Evolutionary conservation across 2,888 invertebrate species (phyloP), one percentile per base, ranked within the genome.

Genomic region (Baronia brevicornis): DNA sequence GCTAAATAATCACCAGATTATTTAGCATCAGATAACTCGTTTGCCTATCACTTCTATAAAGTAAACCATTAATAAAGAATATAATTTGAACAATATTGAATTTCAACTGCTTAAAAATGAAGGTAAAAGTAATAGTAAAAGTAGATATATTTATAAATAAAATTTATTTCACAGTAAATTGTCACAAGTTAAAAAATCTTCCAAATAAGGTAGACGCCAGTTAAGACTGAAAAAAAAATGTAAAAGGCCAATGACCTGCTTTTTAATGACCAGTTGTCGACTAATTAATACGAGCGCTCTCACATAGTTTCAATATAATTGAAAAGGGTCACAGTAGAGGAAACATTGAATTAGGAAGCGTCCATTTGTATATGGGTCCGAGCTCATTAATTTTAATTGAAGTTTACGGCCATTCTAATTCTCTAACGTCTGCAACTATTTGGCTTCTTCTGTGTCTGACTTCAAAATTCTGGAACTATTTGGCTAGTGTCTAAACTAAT

Each of bases 371-470:
- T 65, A 57, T 66, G 68, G 63, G 50, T 46, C 55, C 38, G 28
- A 31, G 33, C 39, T 54, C 49, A 64, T 75, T 68, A 60, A 56
- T 61, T 53, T 66, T 68, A 73, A 77, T 77, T 74, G 64, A 53
- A 44, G 56, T 66, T 69, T 63, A 74, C 66, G 58, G 56, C 44
- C 38, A 42, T 40, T 44, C 53, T 61, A 48, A 62, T 68, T 66
- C 44, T 27, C 23, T 21, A 46, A 51, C 49, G 55, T 42, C 19
- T 36, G 44, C 47, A 18, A 40, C 25, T 33, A 28, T 20, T n/a
- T 9, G 10, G 26, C 30, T 30, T 35, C 24, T 25, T 29, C 18
- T 4, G 15, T 6, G 13, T 27, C 4, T n/a, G n/a, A n/a, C n/a
- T n/a, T n/a, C n/a, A n/a, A n/a, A n/a, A n/a, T n/a, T n/a, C n/a